A percentile compares a stretch with the other conserved stretches of the same genome.
These are phyloP conservation scores for Coturnix japonica DNA, from an alignment of 2,113 vertebrate genomes.

Conservation along the genomic window DNA sequence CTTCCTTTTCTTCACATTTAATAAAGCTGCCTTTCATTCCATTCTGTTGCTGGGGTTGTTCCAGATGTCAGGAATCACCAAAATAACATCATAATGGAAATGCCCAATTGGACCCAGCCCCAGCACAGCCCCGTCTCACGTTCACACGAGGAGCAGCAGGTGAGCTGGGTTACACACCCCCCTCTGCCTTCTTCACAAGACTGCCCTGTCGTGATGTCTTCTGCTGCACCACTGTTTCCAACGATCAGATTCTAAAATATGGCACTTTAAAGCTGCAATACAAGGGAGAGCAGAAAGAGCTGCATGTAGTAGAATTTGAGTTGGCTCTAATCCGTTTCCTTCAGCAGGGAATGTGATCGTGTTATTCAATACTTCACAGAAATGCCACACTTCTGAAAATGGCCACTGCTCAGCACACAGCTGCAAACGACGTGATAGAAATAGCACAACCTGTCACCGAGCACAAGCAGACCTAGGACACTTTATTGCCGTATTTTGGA, in stretches of 20 bases:
- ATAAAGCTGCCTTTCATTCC: conserved; percentile 69
- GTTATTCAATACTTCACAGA: conserved; percentile 44
- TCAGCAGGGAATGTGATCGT: neutral
- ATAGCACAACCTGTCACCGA: neutral
- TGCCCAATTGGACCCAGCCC: conserved; percentile 65
- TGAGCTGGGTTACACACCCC: conserved; percentile 24
- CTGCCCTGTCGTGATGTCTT: conserved; percentile 42
- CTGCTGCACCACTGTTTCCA: conserved; percentile 75
- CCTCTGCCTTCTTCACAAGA: conserved; percentile 11
- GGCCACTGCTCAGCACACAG: neutral
- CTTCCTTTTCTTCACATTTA: conserved; percentile 16
- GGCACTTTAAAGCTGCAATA: conserved; percentile 86
- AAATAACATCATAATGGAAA: conserved; percentile 4
- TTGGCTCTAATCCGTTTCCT: neutral
- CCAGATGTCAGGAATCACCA: conserved; percentile 58
- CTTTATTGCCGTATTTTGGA: conserved; percentile 5
- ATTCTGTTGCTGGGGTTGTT: conserved; percentile 68
- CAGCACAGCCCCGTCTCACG: conserved; percentile 55
- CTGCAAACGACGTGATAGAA: neutral
- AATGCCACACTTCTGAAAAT: conserved; percentile 5
- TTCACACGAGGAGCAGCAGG: conserved; percentile 17
- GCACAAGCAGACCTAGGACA: neutral
- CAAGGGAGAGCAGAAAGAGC: conserved; percentile 47
- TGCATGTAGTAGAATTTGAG: neutral
- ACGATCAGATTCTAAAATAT: conserved; percentile 64